These are phyloP conservation scores for Oreochromis aureus DNA, from an alignment of 2,113 vertebrate genomes.

Conservation along the genomic window DNA sequence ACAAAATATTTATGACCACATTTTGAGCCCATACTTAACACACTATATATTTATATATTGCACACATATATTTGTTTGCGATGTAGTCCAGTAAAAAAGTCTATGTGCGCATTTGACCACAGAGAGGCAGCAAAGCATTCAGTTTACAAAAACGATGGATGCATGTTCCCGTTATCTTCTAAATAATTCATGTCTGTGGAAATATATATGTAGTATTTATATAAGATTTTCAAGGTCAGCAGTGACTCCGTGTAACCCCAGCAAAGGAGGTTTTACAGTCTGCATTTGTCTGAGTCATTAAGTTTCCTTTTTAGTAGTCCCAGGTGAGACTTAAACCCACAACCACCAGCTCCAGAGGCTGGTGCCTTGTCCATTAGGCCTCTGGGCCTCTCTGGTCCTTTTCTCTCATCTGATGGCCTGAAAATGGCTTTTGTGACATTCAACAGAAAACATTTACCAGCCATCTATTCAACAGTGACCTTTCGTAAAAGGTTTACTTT, in stretches of 20 bases:
- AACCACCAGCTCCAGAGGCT: conserved; percentile 96
- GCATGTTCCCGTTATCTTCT: neutral
- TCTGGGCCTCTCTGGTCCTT: conserved; percentile 54
- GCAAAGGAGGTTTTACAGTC: neutral
- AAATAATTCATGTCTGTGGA: neutral
- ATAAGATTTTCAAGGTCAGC: neutral
- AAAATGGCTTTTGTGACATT: neutral
- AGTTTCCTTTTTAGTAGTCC: neutral
- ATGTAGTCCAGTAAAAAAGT: neutral
- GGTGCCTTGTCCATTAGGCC: conserved; percentile 98
- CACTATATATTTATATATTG: neutral
- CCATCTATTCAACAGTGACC: neutral
- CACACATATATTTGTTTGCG: neutral
- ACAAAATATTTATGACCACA: no score
- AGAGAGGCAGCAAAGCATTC: conserved; percentile 36
- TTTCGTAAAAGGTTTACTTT: neutral
- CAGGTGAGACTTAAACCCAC: conserved; percentile 97
- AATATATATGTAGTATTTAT: neutral
- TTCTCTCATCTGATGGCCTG: neutral
- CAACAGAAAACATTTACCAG: neutral
- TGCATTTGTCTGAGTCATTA: neutral
- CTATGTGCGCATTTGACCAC: conserved; percentile 11
- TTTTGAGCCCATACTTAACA: no score
- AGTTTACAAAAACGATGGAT: neutral
- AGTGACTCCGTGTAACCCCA: neutral